phyloP scores from a whole-genome alignment of 2,797 vertebrate species.

The Poecilia gillii region DNA sequence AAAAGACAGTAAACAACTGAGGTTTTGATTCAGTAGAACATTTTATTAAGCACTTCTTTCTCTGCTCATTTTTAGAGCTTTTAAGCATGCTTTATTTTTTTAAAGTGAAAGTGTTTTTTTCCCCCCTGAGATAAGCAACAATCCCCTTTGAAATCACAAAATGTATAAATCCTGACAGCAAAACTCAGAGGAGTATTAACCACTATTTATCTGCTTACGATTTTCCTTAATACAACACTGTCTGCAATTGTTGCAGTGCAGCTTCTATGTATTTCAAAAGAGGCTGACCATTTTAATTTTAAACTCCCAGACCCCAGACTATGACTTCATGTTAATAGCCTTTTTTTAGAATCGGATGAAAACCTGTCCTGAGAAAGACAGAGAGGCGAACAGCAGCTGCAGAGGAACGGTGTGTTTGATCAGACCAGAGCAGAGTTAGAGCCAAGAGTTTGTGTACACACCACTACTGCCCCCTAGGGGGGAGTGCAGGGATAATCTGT shows the following conservation, averaged over 20 bases:
- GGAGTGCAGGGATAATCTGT: conserved; percentile 23
- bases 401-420: conserved; percentile 56
- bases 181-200: conserved; percentile 46
- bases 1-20: conserved; percentile 43
- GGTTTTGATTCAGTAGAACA: conserved; percentile 40
- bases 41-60: conserved; percentile 31
- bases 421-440: conserved; percentile 31
- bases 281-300: conserved; percentile 34
- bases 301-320: conserved; percentile 48
- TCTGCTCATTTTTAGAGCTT: conserved; percentile 20
- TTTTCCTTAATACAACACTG: conserved; percentile 59
- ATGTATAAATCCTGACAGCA: conserved; percentile 42
- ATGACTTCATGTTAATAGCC: conserved; percentile 62
- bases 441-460: conserved; percentile 46
- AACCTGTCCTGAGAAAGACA: conserved; percentile 59
- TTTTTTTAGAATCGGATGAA: conserved; percentile 30
- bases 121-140: conserved; percentile 10
- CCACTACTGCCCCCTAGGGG: conserved; percentile 78
- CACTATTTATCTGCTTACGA: conserved; percentile 57
- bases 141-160: conserved; percentile 5
- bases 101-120: conserved; percentile 7
- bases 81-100: not conserved
- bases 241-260: conserved; percentile 38
- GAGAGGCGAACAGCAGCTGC: conserved; percentile 34
- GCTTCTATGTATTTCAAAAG: conserved; percentile 38